phyloP scores from a whole-genome alignment of 2,888 invertebrate species.

The Melanchra persicariae region DNA sequence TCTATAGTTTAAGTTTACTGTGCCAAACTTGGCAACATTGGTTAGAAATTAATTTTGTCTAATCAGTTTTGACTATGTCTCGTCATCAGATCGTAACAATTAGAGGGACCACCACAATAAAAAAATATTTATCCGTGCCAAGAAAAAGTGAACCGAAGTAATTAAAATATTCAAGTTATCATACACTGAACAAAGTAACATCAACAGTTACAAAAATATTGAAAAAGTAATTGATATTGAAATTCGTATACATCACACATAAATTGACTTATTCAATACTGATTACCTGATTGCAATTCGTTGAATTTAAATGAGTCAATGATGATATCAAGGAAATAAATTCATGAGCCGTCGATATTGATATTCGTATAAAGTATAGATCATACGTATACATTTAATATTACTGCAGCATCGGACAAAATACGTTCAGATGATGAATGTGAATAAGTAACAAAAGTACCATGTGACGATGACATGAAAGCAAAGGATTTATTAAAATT shows the following conservation, averaged over 20 bases:
- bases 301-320: conserved; percentile 21
- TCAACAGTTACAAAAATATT: not conserved
- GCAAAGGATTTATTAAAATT: not conserved
- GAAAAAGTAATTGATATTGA: not conserved
- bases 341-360: conserved; percentile 14
- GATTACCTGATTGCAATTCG: conserved; percentile 36
- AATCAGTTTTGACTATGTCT: not conserved
- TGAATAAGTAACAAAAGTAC: not conserved
- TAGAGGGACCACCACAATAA: not conserved
- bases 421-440: conserved; percentile 5
- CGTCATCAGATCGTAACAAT: not conserved
- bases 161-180: not conserved
- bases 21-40: conserved; percentile 8
- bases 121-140: not conserved
- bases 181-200: not conserved
- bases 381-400: conserved; percentile 24
- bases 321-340: conserved; percentile 22
- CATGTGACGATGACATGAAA: not conserved
- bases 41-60: not conserved
- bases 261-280: not conserved
- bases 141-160: not conserved
- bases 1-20: conserved; percentile 25
- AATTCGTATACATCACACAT: not conserved
- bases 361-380: not conserved
- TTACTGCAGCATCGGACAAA: not conserved